Conservation (phyloP, 2,888 invertebrate genomes). For the Melanophora roralis region DNA sequence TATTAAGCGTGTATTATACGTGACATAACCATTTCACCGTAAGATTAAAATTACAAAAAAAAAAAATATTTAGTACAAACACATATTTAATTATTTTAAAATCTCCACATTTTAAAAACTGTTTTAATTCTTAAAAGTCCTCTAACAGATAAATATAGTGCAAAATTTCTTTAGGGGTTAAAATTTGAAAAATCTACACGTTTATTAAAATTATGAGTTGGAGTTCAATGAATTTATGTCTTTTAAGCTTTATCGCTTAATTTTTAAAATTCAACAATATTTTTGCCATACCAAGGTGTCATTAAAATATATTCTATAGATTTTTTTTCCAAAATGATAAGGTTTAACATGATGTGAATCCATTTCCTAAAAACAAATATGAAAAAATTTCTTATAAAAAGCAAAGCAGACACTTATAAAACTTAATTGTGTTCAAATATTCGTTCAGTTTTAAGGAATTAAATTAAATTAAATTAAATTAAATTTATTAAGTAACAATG, state of each 20-base stretch:
- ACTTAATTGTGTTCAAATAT: background rate
- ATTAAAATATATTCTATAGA: background rate
- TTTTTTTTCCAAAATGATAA: slow-evolving; percentile 34
- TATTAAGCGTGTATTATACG: too few species aligned
- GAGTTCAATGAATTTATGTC: slow-evolving; percentile 35
- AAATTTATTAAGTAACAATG: slow-evolving; percentile 55
- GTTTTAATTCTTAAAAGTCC: too few species aligned
- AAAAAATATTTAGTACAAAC: too few species aligned
- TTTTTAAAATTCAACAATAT: background rate
- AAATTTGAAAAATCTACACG: too few species aligned
- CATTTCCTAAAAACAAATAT: background rate
- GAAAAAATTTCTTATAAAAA: slow-evolving; percentile 37
- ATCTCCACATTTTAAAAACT: too few species aligned
- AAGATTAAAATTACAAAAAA: too few species aligned
- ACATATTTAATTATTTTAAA: too few species aligned
- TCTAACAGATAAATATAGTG: too few species aligned
- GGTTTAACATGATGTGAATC: background rate
- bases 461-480: background rate
- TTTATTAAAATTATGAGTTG: background rate
- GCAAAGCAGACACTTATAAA: background rate
- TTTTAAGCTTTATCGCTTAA: slow-evolving; percentile 24
- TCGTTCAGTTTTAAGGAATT: background rate
- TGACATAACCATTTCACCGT: too few species aligned
- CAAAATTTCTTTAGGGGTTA: too few species aligned
- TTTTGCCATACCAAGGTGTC: background rate